Evolutionary conservation across 2,888 invertebrate genomes (phyloP), one percentile per base, ranked within the genome.

Genomic region (Aquatica leii): DNA sequence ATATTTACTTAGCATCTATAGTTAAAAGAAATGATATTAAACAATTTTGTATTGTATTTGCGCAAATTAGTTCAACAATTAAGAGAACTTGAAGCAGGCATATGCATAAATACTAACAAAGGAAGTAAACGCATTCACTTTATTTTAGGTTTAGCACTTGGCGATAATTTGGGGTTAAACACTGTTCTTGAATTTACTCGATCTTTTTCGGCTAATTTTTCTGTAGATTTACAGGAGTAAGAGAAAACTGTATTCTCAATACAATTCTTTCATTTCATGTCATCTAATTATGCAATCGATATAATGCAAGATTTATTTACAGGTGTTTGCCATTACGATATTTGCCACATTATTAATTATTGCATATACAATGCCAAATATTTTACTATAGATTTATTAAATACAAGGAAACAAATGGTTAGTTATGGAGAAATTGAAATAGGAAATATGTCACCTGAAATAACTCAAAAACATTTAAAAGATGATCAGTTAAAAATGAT

Each of bases 281-380:
- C 9, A 6, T 31, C 14, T 15, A 46, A 46, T n/a, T 46, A 8
- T 46, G 14, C 14, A 6, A 18, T 46, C 2, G 46, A 46, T n/a
- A 14, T 46, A 15, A 46, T 46, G 46, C 34, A 31, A 6, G 37
- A 53, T 20, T 20, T 56, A 17, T 56, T 46, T 46, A 18, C 14
- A 15, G 46, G 46, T 12, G n/a, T 46, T 12, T 46, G 46, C 17
- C 46, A 46, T 17, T 46, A 46, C n/a, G 14, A 46, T 17, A 6
- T 46, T 6, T 46, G 15, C n/a, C 46, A 46, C 14, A 5, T 14
- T 15, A 46, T 46, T 46, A 46, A 6, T 2, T 46, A 46, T 46
- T 46, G 14, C 18, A 46, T n/a, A 17, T 4, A 46, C 3, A 17
- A 3, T 8, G 18, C 18, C 3, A 46, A 46, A 46, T 17, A 15